phyloP scores from a whole-genome alignment of 53 echinoderm and acorn worm genomes.

The Henricia sp. region DNA sequence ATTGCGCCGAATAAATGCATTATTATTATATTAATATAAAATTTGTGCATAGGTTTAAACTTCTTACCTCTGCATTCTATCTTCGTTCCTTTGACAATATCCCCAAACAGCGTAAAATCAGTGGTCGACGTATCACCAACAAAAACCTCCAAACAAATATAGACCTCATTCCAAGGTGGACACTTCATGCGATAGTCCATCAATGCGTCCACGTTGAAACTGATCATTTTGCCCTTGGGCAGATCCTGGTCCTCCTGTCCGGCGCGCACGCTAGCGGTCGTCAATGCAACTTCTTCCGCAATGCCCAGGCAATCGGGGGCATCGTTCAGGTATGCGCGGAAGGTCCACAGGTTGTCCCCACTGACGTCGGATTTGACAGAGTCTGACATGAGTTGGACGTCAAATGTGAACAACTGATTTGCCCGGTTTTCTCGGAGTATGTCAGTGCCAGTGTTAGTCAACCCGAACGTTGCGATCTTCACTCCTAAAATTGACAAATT shows the following conservation, averaged over 20 bases:
- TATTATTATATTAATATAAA: too few species aligned
- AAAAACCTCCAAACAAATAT: conserved; percentile 66
- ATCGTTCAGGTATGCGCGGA: conserved; percentile 42
- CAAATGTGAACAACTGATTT: conserved; percentile 44
- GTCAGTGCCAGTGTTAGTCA: conserved; percentile 11
- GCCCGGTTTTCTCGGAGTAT: conserved; percentile 51
- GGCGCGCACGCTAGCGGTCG: not conserved
- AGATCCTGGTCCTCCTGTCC: conserved; percentile 55
- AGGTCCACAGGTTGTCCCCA: conserved; percentile 47
- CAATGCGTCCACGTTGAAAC: conserved; percentile 36
- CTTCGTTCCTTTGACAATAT: conserved; percentile 49
- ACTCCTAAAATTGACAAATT: conserved; percentile 3
- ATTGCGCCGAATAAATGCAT: too few species aligned
- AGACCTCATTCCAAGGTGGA: conserved; percentile 25
- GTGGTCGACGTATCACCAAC: conserved; percentile 1
- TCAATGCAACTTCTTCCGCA: conserved; percentile 18
- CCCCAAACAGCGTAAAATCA: conserved; percentile 67
- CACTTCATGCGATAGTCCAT: conserved; percentile 44
- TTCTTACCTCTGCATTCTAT: conserved; percentile 70
- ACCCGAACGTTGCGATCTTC: conserved; percentile 10
- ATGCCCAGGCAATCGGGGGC: conserved; percentile 37
- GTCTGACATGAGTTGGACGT: conserved; percentile 34
- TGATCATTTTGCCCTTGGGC: conserved; percentile 48
- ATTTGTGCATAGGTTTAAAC: too few species aligned
- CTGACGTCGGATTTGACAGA: not conserved